Percentiles rank a stretch among this genome's conserved stretches.
Conservation (phyloP, 2,113 vertebrate species). For the Trichomycterus rosablanca region DNA sequence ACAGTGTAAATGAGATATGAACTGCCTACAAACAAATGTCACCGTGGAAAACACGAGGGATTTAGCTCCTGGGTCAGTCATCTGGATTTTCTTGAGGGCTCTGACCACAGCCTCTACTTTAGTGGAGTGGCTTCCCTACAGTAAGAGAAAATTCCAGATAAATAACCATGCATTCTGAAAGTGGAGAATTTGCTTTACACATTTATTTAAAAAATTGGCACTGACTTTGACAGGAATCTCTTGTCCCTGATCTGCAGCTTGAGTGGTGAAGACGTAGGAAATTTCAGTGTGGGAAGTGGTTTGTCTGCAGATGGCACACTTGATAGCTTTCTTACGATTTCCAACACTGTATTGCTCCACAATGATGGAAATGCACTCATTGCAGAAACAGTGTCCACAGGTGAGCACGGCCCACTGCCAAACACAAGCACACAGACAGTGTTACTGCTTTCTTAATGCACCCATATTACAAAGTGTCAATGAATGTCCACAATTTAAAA, state of each 20-base stretch:
- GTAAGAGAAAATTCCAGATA: slow-evolving; percentile 1
- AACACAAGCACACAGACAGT: slow-evolving; percentile 33
- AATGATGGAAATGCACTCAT: slow-evolving; percentile 91
- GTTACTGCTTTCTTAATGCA: neutral
- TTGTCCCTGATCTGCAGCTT: slow-evolving; percentile 78
- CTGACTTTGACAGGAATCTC: slow-evolving; percentile 90
- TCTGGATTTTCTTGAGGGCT: slow-evolving; percentile 90
- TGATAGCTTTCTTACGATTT: slow-evolving; percentile 83
- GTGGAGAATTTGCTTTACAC: neutral
- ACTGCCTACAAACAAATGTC: slow-evolving; percentile 41
- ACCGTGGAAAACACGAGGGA: slow-evolving; percentile 96
- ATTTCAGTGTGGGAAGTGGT: slow-evolving; percentile 92
- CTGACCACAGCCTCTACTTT: slow-evolving; percentile 97
- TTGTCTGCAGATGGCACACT: slow-evolving; percentile 95
- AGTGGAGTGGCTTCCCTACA: slow-evolving; percentile 95
- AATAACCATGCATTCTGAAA: too few relatives aligned
- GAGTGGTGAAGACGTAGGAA: slow-evolving; percentile 93
- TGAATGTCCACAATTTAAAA: neutral
- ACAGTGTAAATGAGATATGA: too few relatives aligned
- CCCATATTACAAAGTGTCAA: neutral
- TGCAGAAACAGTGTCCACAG: slow-evolving; percentile 96
- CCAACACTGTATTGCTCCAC: slow-evolving; percentile 94
- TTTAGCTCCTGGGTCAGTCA: slow-evolving; percentile 84
- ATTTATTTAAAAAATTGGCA: neutral
- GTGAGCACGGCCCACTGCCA: slow-evolving; percentile 95